Evolutionary conservation across 2,797 vertebrate species (phyloP).

Genomic region (Acrossocheilus fasciatus): DNA sequence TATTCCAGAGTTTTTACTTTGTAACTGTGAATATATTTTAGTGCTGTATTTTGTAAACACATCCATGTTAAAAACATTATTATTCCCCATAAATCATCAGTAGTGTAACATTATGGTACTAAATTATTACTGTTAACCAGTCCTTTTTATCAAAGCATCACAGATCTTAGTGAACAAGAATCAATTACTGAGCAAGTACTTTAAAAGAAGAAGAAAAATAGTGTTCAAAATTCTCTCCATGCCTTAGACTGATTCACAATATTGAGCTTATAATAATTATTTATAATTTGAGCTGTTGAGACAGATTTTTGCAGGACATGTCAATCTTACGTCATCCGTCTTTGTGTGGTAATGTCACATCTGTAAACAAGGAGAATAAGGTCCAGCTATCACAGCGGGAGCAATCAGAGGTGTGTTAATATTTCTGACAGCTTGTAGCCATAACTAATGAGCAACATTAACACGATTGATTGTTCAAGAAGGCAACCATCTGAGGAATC

Average conservation of each 20-base stretch:
- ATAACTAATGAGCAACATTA: background rate
- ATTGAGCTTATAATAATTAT: background rate
- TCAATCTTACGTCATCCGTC: background rate
- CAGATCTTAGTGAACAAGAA: background rate
- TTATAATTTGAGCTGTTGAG: background rate
- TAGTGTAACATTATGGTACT: background rate
- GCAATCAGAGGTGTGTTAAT: background rate
- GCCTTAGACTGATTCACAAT: background rate
- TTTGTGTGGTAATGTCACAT: background rate
- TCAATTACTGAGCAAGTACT: background rate
- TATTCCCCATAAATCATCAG: background rate
- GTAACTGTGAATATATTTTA: slow-evolving; percentile 5
- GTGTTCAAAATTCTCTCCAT: background rate
- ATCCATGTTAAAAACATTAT: background rate
- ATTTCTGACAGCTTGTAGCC: slow-evolving; percentile 5
- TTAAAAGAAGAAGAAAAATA: too few relatives aligned
- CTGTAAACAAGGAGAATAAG: background rate
- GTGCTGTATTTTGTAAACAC: background rate
- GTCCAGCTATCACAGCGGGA: background rate
- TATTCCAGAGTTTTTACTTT: background rate
- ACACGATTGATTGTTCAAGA: background rate
- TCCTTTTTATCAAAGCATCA: background rate
- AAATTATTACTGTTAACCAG: background rate
- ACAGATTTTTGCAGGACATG: background rate
- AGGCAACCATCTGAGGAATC: background rate